Evolutionary conservation across 2,113 vertebrate genomes (phyloP), one percentile per base, ranked within the genome.

Genomic region (Pterocles gutturalis): DNA sequence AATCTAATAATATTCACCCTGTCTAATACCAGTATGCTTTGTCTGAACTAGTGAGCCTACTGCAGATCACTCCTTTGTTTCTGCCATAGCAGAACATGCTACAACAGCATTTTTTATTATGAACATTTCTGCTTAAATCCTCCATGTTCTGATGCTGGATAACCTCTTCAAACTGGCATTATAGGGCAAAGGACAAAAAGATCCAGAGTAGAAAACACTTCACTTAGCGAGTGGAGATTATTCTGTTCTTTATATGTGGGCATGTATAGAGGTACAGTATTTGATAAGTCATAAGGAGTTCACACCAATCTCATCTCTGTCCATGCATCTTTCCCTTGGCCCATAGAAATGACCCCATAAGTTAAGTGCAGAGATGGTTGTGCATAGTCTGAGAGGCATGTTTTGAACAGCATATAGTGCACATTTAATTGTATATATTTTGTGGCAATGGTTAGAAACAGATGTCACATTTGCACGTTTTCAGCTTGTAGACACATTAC

Each of bases 121-220:
- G n/a, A 89, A 45, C 51, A 31, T 66, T 95, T 95, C 86, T 95
- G 43, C 51, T 83, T 81, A 89, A 90, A 94, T 82, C 72, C 77
- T 84, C 72, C 64, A 53, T 45, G 26, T 92, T 78, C 77, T 78
- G 43, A 62, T 75, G 34, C 55, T 89, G 38, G 19, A 61, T 83
- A 81, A 83, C 51, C 46, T 62, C 64, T 92, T 81, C 80, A 81
- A 77, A 71, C 15, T 62, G 60, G 41, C 11, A 46, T 41, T 64
- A 71, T 2, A 76, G 10, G 43, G 18, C 29, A 89, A 87, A 81
- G 61, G 57, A 79, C 17, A 54, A 85, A 91, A 85, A 54, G 5
- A 46, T 41, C 11, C 1, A 2, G 55, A 62, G 46, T 13, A 66
- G 43, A 83, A 95, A 83, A 31, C 25, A 53, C 16, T 49, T 41